phyloP scores from a whole-genome alignment of 92 coral and sea anemone species.

The Montipora capitata region DNA sequence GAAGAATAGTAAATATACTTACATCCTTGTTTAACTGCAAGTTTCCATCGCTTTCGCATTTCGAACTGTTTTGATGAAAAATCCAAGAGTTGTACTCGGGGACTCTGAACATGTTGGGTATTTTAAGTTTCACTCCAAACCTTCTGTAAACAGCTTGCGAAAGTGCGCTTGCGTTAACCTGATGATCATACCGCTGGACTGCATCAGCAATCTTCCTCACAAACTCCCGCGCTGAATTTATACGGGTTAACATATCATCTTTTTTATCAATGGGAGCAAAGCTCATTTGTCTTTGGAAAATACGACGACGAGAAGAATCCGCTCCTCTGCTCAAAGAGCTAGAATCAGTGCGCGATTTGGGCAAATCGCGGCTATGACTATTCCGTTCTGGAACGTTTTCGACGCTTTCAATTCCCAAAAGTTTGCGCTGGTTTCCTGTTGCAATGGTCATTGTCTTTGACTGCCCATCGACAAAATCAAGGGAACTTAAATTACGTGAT shows the following conservation, averaged over 20 bases:
- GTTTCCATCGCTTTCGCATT: slow-evolving; percentile 92
- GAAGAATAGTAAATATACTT: slow-evolving; percentile 26
- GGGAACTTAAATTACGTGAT: slow-evolving; percentile 7
- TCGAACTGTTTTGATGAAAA: slow-evolving; percentile 89
- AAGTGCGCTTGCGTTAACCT: slow-evolving; percentile 49
- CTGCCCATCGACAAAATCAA: neutral
- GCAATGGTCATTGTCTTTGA: slow-evolving; percentile 1
- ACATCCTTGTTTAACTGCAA: slow-evolving; percentile 81
- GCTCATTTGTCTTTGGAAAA: neutral
- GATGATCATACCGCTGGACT: slow-evolving; percentile 56
- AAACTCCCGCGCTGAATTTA: slow-evolving; percentile 74
- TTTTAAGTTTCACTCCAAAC: slow-evolving; percentile 69
- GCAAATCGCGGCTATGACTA: neutral
- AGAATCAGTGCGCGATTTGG: neutral
- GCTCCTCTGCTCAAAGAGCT: neutral
- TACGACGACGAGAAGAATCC: neutral
- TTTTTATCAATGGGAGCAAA: slow-evolving; percentile 39
- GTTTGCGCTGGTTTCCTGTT: slow-evolving; percentile 19
- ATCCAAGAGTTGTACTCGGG: slow-evolving; percentile 77
- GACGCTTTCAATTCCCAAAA: neutral
- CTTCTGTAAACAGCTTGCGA: slow-evolving; percentile 64
- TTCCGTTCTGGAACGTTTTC: neutral
- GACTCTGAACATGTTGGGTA: slow-evolving; percentile 59
- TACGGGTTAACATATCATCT: slow-evolving; percentile 65
- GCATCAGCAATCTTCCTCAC: slow-evolving; percentile 75